Conservation (phyloP, 2,113 vertebrate species). For the Neotragus pygmaeus region DNA sequence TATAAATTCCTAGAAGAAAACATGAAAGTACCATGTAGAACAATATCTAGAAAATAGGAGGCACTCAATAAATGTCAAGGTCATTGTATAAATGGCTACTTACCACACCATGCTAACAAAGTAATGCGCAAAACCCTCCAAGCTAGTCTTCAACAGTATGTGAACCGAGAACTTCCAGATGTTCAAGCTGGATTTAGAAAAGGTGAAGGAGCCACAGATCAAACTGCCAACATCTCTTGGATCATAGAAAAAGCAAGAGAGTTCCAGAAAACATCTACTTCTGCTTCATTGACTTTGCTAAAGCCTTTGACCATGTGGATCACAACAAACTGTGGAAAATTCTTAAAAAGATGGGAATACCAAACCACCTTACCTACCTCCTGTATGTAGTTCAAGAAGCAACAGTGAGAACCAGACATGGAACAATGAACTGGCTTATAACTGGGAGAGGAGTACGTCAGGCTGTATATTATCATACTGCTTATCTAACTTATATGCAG, state of each 20-base stretch:
- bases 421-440: background rate
- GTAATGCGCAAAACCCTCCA: background rate
- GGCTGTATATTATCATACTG: background rate
- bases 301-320: background rate
- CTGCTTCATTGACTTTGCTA: background rate
- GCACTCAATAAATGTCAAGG: background rate
- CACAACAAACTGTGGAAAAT: background rate
- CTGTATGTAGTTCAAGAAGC: background rate
- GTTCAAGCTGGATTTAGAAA: background rate
- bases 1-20: background rate
- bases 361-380: background rate
- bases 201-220: background rate
- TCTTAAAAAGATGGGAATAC: background rate
- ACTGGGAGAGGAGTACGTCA: background rate
- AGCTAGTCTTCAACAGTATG: background rate
- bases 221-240: background rate
- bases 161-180: background rate
- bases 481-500: background rate
- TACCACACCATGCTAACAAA: background rate
- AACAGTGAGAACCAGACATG: background rate
- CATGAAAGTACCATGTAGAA: background rate
- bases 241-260: background rate
- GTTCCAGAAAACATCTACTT: background rate
- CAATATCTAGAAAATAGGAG: background rate
- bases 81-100: background rate